Percentiles rank a stretch among this genome's conserved stretches.
Conservation (phyloP, 2,888 invertebrate genomes). For the Eremobia ochroleuca region DNA sequence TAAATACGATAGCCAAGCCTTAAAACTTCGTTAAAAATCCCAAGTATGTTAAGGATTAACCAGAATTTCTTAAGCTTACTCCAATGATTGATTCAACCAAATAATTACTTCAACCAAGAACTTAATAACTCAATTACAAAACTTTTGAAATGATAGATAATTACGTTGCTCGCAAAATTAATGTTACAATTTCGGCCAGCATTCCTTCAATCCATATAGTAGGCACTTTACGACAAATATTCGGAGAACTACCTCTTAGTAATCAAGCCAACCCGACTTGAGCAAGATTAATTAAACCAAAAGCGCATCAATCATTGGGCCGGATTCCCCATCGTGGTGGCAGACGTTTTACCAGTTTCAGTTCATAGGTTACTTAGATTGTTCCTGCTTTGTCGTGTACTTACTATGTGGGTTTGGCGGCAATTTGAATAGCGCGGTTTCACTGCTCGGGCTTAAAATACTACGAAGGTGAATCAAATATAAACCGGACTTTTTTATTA, state of each 20-base stretch:
- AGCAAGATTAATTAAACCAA: conserved; percentile 88
- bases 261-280: conserved; percentile 83
- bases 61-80: neutral
- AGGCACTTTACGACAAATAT: conserved; percentile 72
- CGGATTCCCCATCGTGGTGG: conserved; percentile 75
- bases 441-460: neutral
- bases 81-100: conserved; percentile 31
- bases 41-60: neutral
- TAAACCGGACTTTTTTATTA: no score
- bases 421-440: neutral
- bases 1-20: no score
- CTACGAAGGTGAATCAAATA: no score
- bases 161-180: conserved; percentile 25
- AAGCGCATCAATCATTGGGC: conserved; percentile 86
- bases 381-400: conserved; percentile 56
- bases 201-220: conserved; percentile 27
- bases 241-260: conserved; percentile 69
- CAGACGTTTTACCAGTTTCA: conserved; percentile 75
- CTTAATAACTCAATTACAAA: conserved; percentile 47
- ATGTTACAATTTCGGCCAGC: conserved; percentile 34
- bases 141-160: conserved; percentile 58
- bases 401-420: conserved; percentile 34
- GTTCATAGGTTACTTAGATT: conserved; percentile 71
- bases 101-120: conserved; percentile 21
- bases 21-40: neutral